Evolutionary conservation across 1,140 invertebrate genomes (phyloP).

Genomic region (Hyles vespertilio): DNA sequence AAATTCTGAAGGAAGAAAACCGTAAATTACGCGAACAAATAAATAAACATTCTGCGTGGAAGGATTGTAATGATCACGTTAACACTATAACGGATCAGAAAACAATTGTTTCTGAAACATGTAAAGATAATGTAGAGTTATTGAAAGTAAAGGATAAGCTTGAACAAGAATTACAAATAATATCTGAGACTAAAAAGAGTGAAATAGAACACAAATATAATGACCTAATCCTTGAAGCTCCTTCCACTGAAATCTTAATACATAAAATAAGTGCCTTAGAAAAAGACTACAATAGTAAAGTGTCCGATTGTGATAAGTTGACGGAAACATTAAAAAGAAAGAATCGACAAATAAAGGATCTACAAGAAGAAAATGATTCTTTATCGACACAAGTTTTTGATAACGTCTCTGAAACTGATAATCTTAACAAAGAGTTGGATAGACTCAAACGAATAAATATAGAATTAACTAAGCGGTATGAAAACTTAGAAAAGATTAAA

Average conservation of each 20-base stretch:
- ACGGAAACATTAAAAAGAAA: constrained; percentile 31
- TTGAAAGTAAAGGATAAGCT: constrained; percentile 16
- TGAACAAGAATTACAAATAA: constrained; percentile 27
- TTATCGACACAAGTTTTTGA: constrained; percentile 64
- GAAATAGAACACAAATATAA: constrained; percentile 47
- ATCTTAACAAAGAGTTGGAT: constrained; percentile 48
- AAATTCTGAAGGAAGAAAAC: constrained; percentile 48
- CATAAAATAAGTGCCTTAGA: constrained; percentile 43
- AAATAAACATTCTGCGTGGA: constrained; percentile 12
- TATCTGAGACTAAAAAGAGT: constrained; percentile 32
- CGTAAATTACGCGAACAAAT: constrained; percentile 27
- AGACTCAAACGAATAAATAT: constrained; percentile 31
- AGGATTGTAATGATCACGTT: constrained; percentile 11
- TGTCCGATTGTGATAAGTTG: constrained; percentile 37
- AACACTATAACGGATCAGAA: neutral
- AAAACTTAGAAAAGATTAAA: constrained; percentile 26
- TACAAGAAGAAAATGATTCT: constrained; percentile 60
- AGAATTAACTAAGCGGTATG: constrained; percentile 33
- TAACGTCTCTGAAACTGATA: constrained; percentile 50
- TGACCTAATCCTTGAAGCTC: constrained; percentile 38
- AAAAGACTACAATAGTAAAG: constrained; percentile 38
- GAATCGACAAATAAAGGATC: constrained; percentile 31
- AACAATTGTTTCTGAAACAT: neutral
- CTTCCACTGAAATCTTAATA: constrained; percentile 37
- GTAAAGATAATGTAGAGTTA: constrained; percentile 22